Evolutionary conservation across 2,113 vertebrate genomes (phyloP).

Genomic region (Picathartes gymnocephalus): DNA sequence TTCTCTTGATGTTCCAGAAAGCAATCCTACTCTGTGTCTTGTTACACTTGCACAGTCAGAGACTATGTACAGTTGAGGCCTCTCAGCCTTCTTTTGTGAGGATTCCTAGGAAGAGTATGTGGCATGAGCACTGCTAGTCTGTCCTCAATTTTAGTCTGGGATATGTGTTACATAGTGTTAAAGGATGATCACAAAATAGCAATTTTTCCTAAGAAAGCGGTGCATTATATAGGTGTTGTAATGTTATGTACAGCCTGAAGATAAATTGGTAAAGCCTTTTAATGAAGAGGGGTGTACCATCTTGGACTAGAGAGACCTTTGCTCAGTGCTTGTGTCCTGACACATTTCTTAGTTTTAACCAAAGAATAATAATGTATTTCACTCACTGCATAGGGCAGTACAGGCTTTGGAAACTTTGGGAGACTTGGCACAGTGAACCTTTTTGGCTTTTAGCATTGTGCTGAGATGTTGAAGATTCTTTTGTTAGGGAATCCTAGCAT

Average conservation of each 20-base stretch:
- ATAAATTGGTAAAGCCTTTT: background rate
- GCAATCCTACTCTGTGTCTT: background rate
- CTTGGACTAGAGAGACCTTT: background rate
- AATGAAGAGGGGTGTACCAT: background rate
- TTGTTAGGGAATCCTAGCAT: background rate
- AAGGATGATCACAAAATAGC: background rate
- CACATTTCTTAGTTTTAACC: background rate
- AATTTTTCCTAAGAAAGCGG: background rate
- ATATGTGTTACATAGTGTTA: rapidly evolving
- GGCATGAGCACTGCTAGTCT: background rate
- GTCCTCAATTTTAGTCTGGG: background rate
- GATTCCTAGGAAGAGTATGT: background rate
- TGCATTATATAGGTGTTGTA: background rate
- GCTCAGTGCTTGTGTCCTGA: background rate
- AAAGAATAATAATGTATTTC: background rate
- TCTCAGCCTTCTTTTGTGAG: background rate
- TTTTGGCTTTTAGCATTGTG: background rate
- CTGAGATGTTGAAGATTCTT: background rate
- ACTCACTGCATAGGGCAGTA: background rate
- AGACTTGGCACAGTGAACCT: background rate
- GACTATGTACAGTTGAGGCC: background rate
- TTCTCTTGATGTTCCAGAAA: background rate
- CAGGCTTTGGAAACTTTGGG: background rate
- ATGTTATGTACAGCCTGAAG: background rate
- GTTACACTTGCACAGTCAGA: background rate